These are phyloP conservation scores for Montipora efflorescens DNA, from an alignment of 64 coral and sea anemone genomes.

Conservation along the genomic window DNA sequence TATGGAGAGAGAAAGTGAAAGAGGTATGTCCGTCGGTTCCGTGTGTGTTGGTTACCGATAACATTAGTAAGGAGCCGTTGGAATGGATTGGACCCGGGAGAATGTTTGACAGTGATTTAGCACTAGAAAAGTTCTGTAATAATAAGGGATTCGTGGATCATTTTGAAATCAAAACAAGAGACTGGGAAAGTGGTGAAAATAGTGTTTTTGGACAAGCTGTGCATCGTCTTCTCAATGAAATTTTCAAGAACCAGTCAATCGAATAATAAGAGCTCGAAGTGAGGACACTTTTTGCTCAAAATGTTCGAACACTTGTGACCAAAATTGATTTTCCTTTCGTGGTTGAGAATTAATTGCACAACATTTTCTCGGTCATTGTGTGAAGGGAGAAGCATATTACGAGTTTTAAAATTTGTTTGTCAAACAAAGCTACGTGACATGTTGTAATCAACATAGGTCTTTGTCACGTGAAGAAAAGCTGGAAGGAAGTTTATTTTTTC, in stretches of 20 bases:
- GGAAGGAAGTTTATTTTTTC: too few species aligned
- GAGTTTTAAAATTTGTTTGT: too few species aligned
- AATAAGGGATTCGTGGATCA: constrained; percentile 46
- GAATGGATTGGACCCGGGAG: constrained; percentile 66
- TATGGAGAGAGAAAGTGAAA: constrained; percentile 60
- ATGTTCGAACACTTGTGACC: too few species aligned
- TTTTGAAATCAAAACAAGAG: constrained; percentile 71
- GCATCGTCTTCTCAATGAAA: constrained; percentile 43
- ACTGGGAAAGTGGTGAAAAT: constrained; percentile 77
- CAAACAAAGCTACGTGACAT: too few species aligned
- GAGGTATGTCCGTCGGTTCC: constrained; percentile 21
- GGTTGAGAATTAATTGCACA: too few species aligned
- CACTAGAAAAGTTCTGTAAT: constrained; percentile 69
- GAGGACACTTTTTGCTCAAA: too few species aligned
- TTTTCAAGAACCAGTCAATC: constrained; percentile 2
- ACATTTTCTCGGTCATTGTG: too few species aligned
- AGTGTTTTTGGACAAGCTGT: constrained; percentile 81
- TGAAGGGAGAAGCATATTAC: too few species aligned
- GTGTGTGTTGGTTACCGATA: constrained; percentile 68
- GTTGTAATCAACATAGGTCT: too few species aligned
- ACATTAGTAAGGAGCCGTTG: constrained; percentile 23
- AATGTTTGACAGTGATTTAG: constrained; percentile 60
- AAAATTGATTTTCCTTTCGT: too few species aligned
- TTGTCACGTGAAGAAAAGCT: too few species aligned
- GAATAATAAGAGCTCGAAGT: background rate